These are phyloP conservation scores for Zaprionus lachaisei DNA, from an alignment of 1,140 invertebrate genomes.

Conservation along the genomic window DNA sequence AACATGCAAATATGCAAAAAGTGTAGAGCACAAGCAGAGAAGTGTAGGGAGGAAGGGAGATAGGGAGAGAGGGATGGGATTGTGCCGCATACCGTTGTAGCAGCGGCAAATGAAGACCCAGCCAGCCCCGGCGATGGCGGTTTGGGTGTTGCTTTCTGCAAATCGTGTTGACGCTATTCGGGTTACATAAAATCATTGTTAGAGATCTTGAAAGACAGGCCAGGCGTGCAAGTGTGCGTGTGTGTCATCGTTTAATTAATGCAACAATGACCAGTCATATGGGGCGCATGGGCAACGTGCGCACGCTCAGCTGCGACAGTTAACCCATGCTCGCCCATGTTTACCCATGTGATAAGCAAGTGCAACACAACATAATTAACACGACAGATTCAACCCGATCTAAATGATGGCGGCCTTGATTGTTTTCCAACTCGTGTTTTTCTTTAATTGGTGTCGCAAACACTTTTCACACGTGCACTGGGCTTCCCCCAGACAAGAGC, in stretches of 20 bases:
- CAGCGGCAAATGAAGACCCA: neutral
- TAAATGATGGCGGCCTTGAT: slow-evolving; percentile 35
- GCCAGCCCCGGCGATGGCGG: neutral
- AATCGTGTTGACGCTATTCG: slow-evolving; percentile 30
- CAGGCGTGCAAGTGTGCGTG: slow-evolving; percentile 25
- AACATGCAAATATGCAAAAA: slow-evolving; percentile 40
- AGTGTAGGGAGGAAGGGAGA: neutral
- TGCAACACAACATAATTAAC: slow-evolving; percentile 66
- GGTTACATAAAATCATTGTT: slow-evolving; percentile 77
- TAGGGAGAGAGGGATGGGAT: neutral
- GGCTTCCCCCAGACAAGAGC: slow-evolving; percentile 6
- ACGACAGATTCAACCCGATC: slow-evolving; percentile 34
- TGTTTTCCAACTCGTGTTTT: slow-evolving; percentile 28
- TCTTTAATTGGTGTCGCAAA: slow-evolving; percentile 53
- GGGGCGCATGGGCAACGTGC: slow-evolving; percentile 63
- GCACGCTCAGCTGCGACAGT: slow-evolving; percentile 32
- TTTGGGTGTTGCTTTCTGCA: slow-evolving; percentile 45
- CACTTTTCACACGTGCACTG: slow-evolving; percentile 52
- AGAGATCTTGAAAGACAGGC: slow-evolving; percentile 51
- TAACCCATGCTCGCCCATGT: slow-evolving; percentile 31
- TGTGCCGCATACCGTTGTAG: slow-evolving; percentile 5
- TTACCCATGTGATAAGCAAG: slow-evolving; percentile 48
- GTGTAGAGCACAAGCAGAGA: neutral
- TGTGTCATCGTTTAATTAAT: slow-evolving; percentile 77
- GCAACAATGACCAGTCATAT: slow-evolving; percentile 52